Conservation (phyloP, 1,140 invertebrate species). For the Acromyrmex echinatior region DNA sequence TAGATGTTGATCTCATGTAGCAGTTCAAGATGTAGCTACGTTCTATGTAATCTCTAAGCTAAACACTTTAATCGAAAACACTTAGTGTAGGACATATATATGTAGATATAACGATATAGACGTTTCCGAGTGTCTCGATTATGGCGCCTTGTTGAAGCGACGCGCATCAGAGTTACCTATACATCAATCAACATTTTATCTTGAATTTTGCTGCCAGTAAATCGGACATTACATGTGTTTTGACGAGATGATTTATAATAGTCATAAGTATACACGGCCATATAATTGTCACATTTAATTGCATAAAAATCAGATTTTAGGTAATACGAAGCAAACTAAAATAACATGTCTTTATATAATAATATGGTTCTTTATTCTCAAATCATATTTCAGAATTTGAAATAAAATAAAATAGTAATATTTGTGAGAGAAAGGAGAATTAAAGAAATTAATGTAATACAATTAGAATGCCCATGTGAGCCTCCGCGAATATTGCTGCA, state of each 20-base stretch:
- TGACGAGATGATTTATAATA: background rate
- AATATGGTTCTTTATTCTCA: background rate
- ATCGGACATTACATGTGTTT: background rate
- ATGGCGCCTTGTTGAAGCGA: conserved; percentile 60
- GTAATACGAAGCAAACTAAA: background rate
- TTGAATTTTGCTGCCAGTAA: background rate
- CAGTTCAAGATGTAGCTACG: conserved; percentile 80
- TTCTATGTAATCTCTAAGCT: conserved; percentile 84
- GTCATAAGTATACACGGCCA: background rate
- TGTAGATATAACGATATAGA: conserved; percentile 75
- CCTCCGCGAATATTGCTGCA: no score
- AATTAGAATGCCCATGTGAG: no score
- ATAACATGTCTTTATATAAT: background rate
- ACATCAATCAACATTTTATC: background rate
- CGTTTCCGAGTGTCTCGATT: conserved; percentile 69
- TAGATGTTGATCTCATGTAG: conserved; percentile 83
- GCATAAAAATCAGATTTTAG: background rate
- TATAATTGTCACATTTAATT: background rate
- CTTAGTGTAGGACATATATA: conserved; percentile 78
- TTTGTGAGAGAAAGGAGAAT: no score
- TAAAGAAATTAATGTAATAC: no score
- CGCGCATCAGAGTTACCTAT: background rate
- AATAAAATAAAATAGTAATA: no score
- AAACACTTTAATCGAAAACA: conserved; percentile 83
- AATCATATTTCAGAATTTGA: background rate